Percentiles rank a stretch among this genome's conserved stretches.
Conservation (phyloP, 2,113 vertebrate genomes). For the Tichodroma muraria region DNA sequence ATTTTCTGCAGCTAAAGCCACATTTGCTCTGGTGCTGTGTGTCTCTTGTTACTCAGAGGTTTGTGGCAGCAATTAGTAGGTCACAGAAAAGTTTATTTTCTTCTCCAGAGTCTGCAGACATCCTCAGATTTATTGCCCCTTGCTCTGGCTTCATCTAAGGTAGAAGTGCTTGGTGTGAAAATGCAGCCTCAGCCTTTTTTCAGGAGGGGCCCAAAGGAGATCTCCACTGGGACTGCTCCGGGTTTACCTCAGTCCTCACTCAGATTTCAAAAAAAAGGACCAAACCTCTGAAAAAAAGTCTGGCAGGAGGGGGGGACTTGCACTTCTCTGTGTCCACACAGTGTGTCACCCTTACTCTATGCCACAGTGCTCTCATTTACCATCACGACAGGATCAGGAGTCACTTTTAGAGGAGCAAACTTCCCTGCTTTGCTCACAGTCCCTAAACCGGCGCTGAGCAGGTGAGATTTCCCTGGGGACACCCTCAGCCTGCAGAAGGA, state of each 20-base stretch:
- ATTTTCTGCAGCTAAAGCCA: neutral
- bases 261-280: neutral
- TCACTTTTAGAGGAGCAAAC: neutral
- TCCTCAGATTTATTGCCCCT: neutral
- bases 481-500: neutral
- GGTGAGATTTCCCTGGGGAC: neutral
- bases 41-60: neutral
- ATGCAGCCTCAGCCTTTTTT: neutral
- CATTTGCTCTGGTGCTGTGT: neutral
- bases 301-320: neutral
- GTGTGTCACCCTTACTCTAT: conserved; percentile 62
- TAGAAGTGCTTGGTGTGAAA: neutral
- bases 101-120: neutral
- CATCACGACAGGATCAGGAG: neutral
- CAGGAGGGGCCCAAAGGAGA: neutral
- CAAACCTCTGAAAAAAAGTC: neutral
- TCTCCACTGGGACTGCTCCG: neutral
- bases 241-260: neutral
- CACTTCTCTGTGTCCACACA: conserved; percentile 58
- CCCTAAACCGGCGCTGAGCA: neutral
- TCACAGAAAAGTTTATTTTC: neutral
- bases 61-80: neutral
- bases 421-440: neutral
- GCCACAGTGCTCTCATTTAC: neutral
- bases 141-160: neutral